These are phyloP conservation scores for Lasioglossum calceatum DNA, from an alignment of 2,888 invertebrate genomes.

Conservation along the genomic window DNA sequence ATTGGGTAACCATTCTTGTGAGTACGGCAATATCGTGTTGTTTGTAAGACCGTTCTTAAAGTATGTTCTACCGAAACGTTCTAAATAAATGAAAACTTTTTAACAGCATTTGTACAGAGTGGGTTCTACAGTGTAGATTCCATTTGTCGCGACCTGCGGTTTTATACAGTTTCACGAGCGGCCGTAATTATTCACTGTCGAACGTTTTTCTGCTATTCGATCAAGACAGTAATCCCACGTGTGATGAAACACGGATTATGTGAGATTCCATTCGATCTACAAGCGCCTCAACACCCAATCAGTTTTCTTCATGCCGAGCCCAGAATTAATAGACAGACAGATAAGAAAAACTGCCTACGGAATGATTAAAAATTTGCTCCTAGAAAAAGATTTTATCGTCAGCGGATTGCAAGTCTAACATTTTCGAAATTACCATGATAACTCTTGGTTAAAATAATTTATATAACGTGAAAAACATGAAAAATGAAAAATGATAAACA, in stretches of 20 bases:
- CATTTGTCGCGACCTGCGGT: background rate
- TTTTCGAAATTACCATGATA: background rate
- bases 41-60: no score
- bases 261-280: slow-evolving; percentile 32
- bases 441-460: background rate
- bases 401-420: background rate
- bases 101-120: background rate
- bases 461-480: background rate
- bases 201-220: slow-evolving; percentile 20
- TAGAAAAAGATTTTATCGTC: background rate
- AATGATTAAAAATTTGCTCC: background rate
- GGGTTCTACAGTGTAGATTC: background rate
- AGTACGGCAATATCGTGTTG: no score
- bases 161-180: slow-evolving; percentile 7
- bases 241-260: slow-evolving; percentile 28
- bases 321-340: slow-evolving; percentile 1
- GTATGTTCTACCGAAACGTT: background rate
- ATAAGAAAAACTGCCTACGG: background rate
- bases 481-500: background rate
- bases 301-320: slow-evolving; percentile 18
- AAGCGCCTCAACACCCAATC: slow-evolving; percentile 32
- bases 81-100: background rate
- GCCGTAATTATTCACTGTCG: slow-evolving; percentile 16
- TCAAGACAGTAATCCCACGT: slow-evolving; percentile 26
- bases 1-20: no score